A percentile compares a stretch with the other conserved stretches of the same genome.
Conservation (phyloP, 2,113 vertebrate species). For the human region GRCh38 chr5:175671501-175672000, state of each 20-base stretch:
- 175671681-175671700: neutral
- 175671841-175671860: neutral
- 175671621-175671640: neutral
- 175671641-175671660: neutral
- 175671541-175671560: neutral
- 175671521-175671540: too few species aligned
- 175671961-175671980: neutral
- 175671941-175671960: neutral
- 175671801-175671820: neutral
- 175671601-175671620: neutral
- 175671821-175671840: neutral
- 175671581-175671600: neutral
- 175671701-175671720: neutral
- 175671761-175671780: neutral
- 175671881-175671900: neutral
- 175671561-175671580: neutral
- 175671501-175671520: too few species aligned
- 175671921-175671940: neutral
- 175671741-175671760: neutral
- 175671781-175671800: too few species aligned
- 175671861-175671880: neutral
- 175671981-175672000: neutral
- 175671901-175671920: neutral
- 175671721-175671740: neutral
- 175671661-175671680: neutral